Evolutionary conservation across 2,113 vertebrate genomes (phyloP).

Genomic region (Sylvicapra grimmia): DNA sequence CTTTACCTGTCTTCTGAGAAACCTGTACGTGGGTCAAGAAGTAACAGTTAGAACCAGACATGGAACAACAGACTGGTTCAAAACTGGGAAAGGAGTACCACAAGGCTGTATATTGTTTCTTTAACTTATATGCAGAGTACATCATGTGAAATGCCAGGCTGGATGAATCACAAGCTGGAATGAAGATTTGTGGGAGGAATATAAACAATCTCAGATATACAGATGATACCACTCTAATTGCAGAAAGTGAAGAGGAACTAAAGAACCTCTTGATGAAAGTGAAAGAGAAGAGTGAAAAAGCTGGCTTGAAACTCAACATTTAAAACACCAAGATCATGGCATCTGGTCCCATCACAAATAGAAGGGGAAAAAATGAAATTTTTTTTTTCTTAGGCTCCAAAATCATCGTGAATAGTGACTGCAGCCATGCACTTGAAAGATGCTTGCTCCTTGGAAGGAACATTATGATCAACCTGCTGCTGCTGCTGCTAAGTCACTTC

Average conservation of each 20-base stretch:
- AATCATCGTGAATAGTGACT: not conserved
- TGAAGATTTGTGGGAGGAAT: not conserved
- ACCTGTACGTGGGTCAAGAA: accelerated
- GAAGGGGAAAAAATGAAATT: not conserved
- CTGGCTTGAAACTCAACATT: not conserved
- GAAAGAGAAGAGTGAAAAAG: not conserved
- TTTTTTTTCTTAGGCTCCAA: not conserved
- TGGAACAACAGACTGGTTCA: not conserved
- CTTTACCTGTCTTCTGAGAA: not conserved
- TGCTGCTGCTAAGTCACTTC: too few relatives aligned
- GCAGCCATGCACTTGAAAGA: not conserved
- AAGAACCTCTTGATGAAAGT: not conserved
- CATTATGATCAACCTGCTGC: not conserved
- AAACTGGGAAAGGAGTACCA: not conserved
- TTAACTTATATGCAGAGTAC: not conserved
- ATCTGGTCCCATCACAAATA: not conserved
- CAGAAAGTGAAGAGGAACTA: not conserved
- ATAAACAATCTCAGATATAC: not conserved
- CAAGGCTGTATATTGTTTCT: not conserved
- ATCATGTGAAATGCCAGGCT: not conserved
- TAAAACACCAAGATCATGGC: not conserved
- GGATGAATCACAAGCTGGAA: not conserved
- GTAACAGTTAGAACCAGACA: not conserved
- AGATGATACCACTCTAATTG: not conserved
- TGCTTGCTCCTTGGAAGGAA: not conserved